Conservation (phyloP, 2,888 invertebrate genomes). For the Agrypnus murinus region DNA sequence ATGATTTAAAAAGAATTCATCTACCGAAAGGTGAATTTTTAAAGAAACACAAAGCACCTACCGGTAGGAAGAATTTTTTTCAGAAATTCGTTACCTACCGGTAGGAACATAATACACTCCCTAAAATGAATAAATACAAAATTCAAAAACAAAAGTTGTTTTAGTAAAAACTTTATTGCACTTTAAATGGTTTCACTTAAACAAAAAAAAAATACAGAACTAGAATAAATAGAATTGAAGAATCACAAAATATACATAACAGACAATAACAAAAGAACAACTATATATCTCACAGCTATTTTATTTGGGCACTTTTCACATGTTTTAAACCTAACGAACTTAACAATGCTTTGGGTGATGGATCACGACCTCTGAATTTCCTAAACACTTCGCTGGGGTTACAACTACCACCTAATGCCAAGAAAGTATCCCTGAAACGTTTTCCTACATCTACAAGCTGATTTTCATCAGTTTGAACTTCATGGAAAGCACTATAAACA, state of each 20-base stretch:
- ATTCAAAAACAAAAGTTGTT: no score
- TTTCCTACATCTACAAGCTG: slow-evolving; percentile 77
- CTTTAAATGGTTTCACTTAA: not conserved
- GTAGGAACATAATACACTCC: no score
- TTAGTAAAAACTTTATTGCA: not conserved
- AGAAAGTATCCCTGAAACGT: slow-evolving; percentile 87
- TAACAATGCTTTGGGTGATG: slow-evolving; percentile 87
- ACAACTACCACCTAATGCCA: slow-evolving; percentile 87
- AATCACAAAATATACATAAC: not conserved
- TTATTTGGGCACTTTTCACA: slow-evolving; percentile 41
- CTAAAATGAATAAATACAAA: no score
- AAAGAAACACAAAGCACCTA: no score
- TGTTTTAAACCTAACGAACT: slow-evolving; percentile 76
- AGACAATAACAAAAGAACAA: not conserved
- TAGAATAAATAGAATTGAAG: slow-evolving; percentile 9
- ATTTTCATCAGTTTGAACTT: slow-evolving; percentile 75
- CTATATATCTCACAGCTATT: slow-evolving; percentile 9
- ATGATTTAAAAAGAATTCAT: no score
- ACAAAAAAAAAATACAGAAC: not conserved
- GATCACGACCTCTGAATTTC: slow-evolving; percentile 93
- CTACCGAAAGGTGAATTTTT: no score
- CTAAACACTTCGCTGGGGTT: slow-evolving; percentile 91
- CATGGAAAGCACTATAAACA: slow-evolving; percentile 88
- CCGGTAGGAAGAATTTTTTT: no score
- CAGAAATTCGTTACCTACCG: no score